A percentile compares a stretch with the other conserved stretches of the same genome.
Evolutionary conservation across 1,140 invertebrate genomes (phyloP).

Genomic region (Drosophila varians): DNA sequence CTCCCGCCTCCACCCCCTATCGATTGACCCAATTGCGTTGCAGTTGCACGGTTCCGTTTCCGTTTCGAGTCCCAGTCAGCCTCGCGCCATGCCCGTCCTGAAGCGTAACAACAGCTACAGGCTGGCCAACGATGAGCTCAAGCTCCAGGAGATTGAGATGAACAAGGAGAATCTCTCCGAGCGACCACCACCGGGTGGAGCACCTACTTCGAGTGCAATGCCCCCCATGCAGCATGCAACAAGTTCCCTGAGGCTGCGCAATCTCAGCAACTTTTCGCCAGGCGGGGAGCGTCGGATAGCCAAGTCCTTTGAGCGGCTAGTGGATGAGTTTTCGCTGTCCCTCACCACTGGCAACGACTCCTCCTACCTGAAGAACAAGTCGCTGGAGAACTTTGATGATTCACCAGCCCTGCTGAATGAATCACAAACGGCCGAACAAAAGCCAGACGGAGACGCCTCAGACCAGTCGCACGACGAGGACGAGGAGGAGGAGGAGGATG

Average conservation of each 20-base stretch:
- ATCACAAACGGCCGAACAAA: constrained; percentile 14
- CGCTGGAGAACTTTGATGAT: constrained; percentile 79
- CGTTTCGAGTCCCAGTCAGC: constrained; percentile 20
- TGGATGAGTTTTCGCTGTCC: constrained; percentile 81
- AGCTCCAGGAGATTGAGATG: constrained; percentile 56
- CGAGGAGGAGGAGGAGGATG: constrained; percentile 72
- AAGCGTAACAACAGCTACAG: constrained; percentile 94
- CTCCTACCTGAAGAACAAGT: constrained; percentile 83
- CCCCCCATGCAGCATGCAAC: constrained; percentile 66
- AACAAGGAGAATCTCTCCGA: constrained; percentile 72
- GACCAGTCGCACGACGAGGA: too few relatives aligned
- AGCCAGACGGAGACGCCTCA: constrained; percentile 48
- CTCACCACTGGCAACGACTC: constrained; percentile 71
- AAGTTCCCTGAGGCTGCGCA: constrained; percentile 65
- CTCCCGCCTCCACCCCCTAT: constrained; percentile 45
- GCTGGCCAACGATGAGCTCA: constrained; percentile 87
- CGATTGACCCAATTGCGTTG: constrained; percentile 82
- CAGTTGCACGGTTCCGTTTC: constrained; percentile 67
- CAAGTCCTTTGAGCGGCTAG: constrained; percentile 84
- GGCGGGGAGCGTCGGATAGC: constrained; percentile 62
- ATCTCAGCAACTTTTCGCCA: constrained; percentile 35
- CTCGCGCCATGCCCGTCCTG: constrained; percentile 83
- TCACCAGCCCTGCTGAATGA: constrained; percentile 54
- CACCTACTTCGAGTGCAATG: constrained; percentile 52
- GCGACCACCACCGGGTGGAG: constrained; percentile 53